Percentiles rank a stretch among this genome's conserved stretches.
Conservation (phyloP, 2,888 invertebrate species). For the Leucophenga maculata region DNA sequence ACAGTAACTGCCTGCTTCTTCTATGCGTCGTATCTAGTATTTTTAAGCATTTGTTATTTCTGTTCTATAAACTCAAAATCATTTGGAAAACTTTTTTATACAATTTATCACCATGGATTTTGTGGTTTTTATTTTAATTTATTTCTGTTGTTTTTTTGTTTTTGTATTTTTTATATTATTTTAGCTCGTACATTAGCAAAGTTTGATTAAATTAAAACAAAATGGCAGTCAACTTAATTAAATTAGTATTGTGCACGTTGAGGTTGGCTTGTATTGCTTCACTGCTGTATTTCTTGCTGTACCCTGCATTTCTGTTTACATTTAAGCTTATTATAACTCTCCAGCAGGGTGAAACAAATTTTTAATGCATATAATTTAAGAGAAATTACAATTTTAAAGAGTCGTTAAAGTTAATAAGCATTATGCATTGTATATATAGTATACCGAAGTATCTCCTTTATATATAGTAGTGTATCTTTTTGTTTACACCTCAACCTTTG, state of each 20-base stretch:
- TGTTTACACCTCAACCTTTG: slow-evolving; percentile 10
- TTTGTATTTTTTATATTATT: background rate
- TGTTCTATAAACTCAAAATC: slow-evolving; percentile 13
- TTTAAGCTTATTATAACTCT: background rate
- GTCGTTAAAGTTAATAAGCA: slow-evolving; percentile 24
- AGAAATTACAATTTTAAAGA: slow-evolving; percentile 22
- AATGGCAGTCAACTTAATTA: slow-evolving; percentile 24
- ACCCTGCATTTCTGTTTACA: background rate
- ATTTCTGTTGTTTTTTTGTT: too few species aligned
- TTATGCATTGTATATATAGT: slow-evolving; percentile 7
- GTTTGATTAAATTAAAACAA: slow-evolving; percentile 30
- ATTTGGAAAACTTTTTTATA: slow-evolving; percentile 29
- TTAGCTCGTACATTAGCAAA: slow-evolving; percentile 10
- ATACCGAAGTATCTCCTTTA: too few species aligned
- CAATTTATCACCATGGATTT: slow-evolving; percentile 39
- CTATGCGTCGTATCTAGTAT: background rate
- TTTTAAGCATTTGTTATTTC: slow-evolving; percentile 4
- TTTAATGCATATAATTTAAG: slow-evolving; percentile 19
- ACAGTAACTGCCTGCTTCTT: too few species aligned
- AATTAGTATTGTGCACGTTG: slow-evolving; percentile 15
- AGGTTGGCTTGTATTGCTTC: background rate
- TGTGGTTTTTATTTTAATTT: slow-evolving; percentile 21
- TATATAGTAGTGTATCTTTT: background rate
- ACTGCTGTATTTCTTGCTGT: background rate
- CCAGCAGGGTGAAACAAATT: slow-evolving; percentile 11